Evolutionary conservation across 1,140 invertebrate genomes (phyloP).

Genomic region (Formica exsecta): DNA sequence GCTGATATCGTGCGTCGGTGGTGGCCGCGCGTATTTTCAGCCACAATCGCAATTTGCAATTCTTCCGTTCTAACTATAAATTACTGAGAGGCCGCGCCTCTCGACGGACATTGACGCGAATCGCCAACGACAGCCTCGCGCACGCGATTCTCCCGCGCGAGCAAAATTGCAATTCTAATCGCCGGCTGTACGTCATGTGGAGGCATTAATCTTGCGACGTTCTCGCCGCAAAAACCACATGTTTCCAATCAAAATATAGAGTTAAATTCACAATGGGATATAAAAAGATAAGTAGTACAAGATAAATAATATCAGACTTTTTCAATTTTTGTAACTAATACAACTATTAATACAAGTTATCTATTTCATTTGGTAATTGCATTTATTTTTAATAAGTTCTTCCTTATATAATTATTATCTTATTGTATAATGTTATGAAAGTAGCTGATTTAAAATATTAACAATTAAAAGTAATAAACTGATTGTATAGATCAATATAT

Average conservation of each 20-base stretch:
- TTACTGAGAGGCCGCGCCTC: constrained; percentile 17
- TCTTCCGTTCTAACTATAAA: constrained; percentile 44
- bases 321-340: background rate
- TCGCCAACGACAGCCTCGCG: constrained; percentile 31
- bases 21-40: constrained; percentile 22
- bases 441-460: background rate
- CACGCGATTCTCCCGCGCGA: constrained; percentile 1
- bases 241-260: background rate
- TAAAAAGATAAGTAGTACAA: background rate
- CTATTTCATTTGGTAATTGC: background rate
- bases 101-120: constrained; percentile 45
- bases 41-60: constrained; percentile 42
- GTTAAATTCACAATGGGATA: background rate
- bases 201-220: constrained; percentile 29
- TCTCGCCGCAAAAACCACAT: background rate
- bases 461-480: background rate
- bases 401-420: background rate
- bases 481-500: background rate
- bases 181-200: background rate
- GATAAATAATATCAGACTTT: background rate
- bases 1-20: constrained; percentile 9
- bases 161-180: constrained; percentile 55
- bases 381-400: background rate
- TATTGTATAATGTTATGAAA: background rate
- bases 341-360: background rate